These are phyloP conservation scores for Gorsachius goisagi DNA, from an alignment of 2,113 vertebrate species.

Conservation along the genomic window DNA sequence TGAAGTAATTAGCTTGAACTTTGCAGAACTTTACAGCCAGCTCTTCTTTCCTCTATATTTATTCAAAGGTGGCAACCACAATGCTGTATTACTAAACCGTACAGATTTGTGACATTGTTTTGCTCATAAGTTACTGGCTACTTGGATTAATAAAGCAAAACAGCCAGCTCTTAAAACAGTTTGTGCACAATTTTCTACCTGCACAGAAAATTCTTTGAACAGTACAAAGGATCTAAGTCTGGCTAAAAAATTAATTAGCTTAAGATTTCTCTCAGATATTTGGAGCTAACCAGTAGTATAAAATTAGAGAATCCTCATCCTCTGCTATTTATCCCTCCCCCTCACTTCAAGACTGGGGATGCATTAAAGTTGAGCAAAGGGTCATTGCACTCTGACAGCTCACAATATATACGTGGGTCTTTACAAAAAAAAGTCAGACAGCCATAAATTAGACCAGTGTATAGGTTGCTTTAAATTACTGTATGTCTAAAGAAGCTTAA, in stretches of 20 bases:
- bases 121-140: neutral
- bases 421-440: neutral
- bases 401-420: neutral
- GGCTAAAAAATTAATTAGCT: neutral
- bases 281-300: neutral
- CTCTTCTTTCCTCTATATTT: neutral
- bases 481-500: neutral
- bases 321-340: neutral
- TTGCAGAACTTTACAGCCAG: neutral
- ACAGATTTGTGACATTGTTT: neutral
- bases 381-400: neutral
- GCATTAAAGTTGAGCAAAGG: neutral
- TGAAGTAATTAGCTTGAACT: neutral
- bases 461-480: conserved; percentile 38
- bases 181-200: conserved; percentile 1
- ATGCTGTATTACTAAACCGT: neutral
- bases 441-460: neutral
- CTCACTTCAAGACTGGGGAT: neutral
- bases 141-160: neutral
- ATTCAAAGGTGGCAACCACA: neutral
- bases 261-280: neutral
- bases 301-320: neutral
- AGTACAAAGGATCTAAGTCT: neutral
- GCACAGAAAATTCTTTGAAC: neutral
- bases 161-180: neutral